Percentiles rank a stretch among this genome's conserved stretches.
These are phyloP conservation scores for Cybosia mesomella DNA, from an alignment of 2,888 invertebrate genomes.

Conservation along the genomic window DNA sequence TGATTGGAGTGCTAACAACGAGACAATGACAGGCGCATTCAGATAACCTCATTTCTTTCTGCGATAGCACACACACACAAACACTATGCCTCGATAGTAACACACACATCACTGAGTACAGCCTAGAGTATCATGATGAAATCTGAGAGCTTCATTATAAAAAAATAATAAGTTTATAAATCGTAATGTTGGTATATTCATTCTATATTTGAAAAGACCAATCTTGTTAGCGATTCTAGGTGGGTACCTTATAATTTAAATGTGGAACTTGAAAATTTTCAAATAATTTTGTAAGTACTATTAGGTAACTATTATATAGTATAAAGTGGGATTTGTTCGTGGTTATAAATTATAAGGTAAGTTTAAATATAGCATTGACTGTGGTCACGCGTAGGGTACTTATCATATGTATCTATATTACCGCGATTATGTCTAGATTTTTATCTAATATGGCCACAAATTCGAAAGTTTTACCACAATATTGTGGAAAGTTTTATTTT, in stretches of 20 bases:
- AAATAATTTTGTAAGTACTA: neutral
- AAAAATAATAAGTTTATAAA: constrained; percentile 8
- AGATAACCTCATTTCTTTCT: constrained; percentile 87
- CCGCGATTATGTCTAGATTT: neutral
- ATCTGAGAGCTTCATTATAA: constrained; percentile 42
- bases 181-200: neutral
- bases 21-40: constrained; percentile 81
- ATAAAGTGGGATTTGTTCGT: neutral
- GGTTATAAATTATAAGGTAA: neutral
- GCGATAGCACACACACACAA: constrained; percentile 67
- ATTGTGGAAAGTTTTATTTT: neutral
- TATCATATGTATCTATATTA: neutral
- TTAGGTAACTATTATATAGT: neutral
- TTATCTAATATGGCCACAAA: neutral
- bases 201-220: constrained; percentile 8
- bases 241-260: neutral
- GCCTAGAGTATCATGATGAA: constrained; percentile 48
- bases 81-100: constrained; percentile 38
- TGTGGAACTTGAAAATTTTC: neutral
- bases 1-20: constrained; percentile 64
- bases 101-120: constrained; percentile 28
- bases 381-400: neutral
- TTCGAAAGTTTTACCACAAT: neutral
- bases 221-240: neutral
- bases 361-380: neutral